Base-by-base conservation (phyloP, 1,140 invertebrate genomes). In the Leptinotarsa defecta region DNA sequence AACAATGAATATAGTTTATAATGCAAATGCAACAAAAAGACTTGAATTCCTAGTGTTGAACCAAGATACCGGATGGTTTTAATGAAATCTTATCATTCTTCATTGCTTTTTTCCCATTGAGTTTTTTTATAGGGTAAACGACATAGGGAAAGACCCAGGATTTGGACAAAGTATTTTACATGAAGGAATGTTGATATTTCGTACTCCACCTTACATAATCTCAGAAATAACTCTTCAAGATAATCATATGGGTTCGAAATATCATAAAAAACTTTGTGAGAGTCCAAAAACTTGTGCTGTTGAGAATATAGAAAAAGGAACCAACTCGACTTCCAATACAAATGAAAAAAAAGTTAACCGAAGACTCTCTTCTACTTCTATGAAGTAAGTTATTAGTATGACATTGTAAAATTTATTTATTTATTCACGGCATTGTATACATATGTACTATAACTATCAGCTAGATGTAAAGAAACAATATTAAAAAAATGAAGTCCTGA, bases 91-190 rank as follows among this genome's bases (percentile, higher is more conserved):
- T 11, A 43, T 34, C 34, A 34, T 43, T 43, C 6, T 43, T 43
- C 8, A 43, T 43, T 11, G 34, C 34, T 11, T 43, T 43, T 34
- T 43, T 43, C 2, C 8, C 2, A 43, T 11, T 43, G 34, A 43
- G 20, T 43, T 17, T 64, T 71, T 71, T 65, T 64, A 0, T 20
- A 89, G 90, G 79, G 88, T 92, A n/a, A 88, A 91, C 77, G 89
- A 91, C 64, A 83, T 88, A 19, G 91, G 90, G 24, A 89, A 89
- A 81, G 92, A 93, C 85, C 91, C 90, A 79, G 95, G 95, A 0
- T 98, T 96, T 85, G 97, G 96, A 3, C 96, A 98, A 84, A 98
- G 96, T 84, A 92, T 98, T 79, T 87, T 99, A 13, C 94, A 97
- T 82, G 91, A 93, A 68, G 91, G 92, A 57, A 93, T 95, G 83